phyloP scores from a whole-genome alignment of 2,797 vertebrate species.

The Chaetophractus vellerosus region DNA sequence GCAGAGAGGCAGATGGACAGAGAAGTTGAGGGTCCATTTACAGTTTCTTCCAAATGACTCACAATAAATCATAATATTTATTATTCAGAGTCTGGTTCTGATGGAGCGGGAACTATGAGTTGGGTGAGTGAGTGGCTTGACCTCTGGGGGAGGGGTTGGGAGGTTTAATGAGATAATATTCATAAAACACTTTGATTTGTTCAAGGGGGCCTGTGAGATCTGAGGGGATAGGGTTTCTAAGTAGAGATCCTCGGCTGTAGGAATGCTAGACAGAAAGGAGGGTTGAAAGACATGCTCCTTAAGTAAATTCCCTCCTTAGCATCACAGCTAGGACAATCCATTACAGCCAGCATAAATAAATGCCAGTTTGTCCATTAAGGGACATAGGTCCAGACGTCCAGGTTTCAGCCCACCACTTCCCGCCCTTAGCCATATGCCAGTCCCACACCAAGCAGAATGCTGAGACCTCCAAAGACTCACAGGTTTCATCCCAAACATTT shows the following conservation, averaged over 20 bases:
- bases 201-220: neutral
- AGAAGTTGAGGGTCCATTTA: slow-evolving; percentile 59
- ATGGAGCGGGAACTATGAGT: slow-evolving; percentile 6
- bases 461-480: neutral
- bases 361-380: neutral
- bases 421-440: fast-evolving
- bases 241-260: neutral
- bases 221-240: slow-evolving; percentile 27
- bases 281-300: neutral
- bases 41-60: slow-evolving; percentile 53
- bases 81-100: slow-evolving; percentile 60
- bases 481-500: neutral
- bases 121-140: neutral
- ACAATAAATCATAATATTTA: slow-evolving; percentile 69
- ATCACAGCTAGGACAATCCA: neutral
- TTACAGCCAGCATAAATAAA: neutral
- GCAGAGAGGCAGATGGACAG: neutral
- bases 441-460: neutral
- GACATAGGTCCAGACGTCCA: neutral
- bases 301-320: neutral
- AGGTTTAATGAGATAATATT: slow-evolving; percentile 69
- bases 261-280: neutral
- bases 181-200: slow-evolving; percentile 54
- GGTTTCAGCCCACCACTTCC: too few species aligned
- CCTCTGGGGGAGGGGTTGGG: neutral